Evolutionary conservation across 2,113 vertebrate species (phyloP).

Genomic region (Monopterus albus): DNA sequence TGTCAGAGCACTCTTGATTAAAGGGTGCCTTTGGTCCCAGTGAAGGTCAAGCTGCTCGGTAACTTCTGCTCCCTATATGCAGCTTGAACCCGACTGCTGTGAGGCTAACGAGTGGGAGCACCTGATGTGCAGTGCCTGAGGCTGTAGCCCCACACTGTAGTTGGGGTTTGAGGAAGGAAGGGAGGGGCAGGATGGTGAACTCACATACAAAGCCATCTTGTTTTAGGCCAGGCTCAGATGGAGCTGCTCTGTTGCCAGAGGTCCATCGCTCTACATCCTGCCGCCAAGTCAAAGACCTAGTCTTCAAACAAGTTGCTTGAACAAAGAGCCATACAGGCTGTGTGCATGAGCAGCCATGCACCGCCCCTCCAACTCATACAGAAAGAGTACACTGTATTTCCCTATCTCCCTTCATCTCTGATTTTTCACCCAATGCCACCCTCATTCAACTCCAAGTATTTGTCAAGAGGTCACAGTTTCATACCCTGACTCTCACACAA

Average conservation of each 20-base stretch:
- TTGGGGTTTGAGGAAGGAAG: constrained; percentile 61
- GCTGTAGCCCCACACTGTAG: constrained; percentile 38
- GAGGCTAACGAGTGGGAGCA: constrained; percentile 52
- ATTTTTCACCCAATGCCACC: constrained; percentile 21
- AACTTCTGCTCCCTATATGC: constrained; percentile 30
- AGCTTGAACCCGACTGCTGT: constrained; percentile 37
- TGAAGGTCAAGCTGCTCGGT: constrained; percentile 60
- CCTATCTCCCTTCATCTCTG: constrained; percentile 42
- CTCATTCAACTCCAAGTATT: constrained; percentile 30
- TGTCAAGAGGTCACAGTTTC: constrained; percentile 43
- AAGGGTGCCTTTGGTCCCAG: constrained; percentile 25
- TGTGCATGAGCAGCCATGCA: constrained; percentile 22
- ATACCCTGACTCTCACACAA: constrained; percentile 48
- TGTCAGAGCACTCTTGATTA: constrained; percentile 52
- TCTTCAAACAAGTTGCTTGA: constrained; percentile 68
- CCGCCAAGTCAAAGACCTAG: constrained; percentile 62
- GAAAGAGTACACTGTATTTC: constrained; percentile 28
- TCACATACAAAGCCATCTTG: constrained; percentile 83
- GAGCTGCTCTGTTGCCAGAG: constrained; percentile 77
- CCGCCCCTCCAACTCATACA: constrained; percentile 13
- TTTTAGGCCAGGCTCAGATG: constrained; percentile 76
- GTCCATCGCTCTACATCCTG: constrained; percentile 78
- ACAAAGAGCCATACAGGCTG: constrained; percentile 79
- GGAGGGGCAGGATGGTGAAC: constrained; percentile 65
- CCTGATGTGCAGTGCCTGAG: constrained; percentile 52